phyloP scores from a whole-genome alignment of 2,797 vertebrate species.

The Lepilemur ruficaudatus region DNA sequence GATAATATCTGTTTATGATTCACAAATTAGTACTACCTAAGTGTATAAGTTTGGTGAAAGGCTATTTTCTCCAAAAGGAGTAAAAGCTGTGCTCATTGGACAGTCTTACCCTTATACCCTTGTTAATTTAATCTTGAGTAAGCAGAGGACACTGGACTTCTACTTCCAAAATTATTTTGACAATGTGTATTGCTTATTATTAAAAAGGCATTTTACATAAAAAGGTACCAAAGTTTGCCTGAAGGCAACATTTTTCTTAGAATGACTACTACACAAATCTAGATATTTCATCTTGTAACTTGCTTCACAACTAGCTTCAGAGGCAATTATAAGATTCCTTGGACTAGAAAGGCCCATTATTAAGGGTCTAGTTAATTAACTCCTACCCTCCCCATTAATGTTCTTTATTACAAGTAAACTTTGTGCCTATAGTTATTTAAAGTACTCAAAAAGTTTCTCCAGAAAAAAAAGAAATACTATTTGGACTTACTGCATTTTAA shows the following conservation, averaged over 20 bases:
- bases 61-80: neutral
- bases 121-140: conserved; percentile 12
- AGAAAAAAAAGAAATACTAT: conserved; percentile 65
- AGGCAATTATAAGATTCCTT: conserved; percentile 64
- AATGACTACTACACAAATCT: conserved; percentile 42
- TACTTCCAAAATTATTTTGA: conserved; percentile 8
- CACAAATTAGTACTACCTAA: neutral
- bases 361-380: conserved; percentile 70
- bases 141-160: neutral
- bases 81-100: neutral
- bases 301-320: conserved; percentile 54
- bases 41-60: neutral
- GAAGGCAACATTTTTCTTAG: conserved; percentile 60
- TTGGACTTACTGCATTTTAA: conserved; percentile 61
- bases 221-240: conserved; percentile 48
- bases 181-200: conserved; percentile 25
- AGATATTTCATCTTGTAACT: conserved; percentile 59
- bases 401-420: conserved; percentile 60
- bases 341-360: conserved; percentile 66
- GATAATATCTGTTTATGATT: conserved; percentile 18
- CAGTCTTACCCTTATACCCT: neutral
- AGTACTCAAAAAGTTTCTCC: conserved; percentile 41
- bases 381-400: conserved; percentile 57
- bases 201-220: conserved; percentile 50
- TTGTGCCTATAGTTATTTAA: conserved; percentile 32